Base-by-base conservation (phyloP, 2,797 vertebrate species). In the Sebastolobus altivelis region DNA sequence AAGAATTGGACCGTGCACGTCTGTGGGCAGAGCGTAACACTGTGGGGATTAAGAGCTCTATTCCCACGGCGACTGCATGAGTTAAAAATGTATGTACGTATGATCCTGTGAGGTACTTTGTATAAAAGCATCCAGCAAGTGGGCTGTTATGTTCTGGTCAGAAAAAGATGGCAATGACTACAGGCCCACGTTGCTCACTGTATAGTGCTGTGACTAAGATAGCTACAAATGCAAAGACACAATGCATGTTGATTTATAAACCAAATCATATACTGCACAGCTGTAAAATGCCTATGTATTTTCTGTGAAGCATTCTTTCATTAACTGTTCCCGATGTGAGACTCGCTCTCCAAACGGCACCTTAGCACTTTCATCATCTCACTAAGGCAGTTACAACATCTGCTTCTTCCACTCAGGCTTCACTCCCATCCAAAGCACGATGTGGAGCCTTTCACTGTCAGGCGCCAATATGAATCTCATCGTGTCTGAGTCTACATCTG, bases 11-110 rank as follows among this genome's bases (percentile, higher is more conserved):
- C 72, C 20, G n/a, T 61, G 61, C 61, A 79, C 1, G 12, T 84
- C 65, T 29, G 74, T 66, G 81, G 72, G 68, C 37, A 79, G 62
- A 76, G 78, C 37, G 12, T 73, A 68, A 52, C 67, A 20, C 58
- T 40, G 27, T 33, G 33, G 75, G 69, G 77, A 80, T 84, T 79
- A 80, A 79, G 43, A 86, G 78, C 84, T 84, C 49, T 63, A 40
- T 78, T 84, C 65, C 72, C 79, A 7, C 60, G 25, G 55, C 13
- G 40, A 35, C 67, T 61, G 43, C 52, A 66, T 5, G 3, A 73
- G 87, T 93, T 86, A 92, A 91, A 92, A 89, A 91, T 92, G 85
- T 75, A 90, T 88, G 85, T 58, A 43, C 49, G 40, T 59, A 81
- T 71, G 79, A 80, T 75, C 80, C 68, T 75, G 46, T 29, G 65